A percentile compares a stretch with the other conserved stretches of the same genome.
Conservation (phyloP, 2,888 invertebrate species). For the Caenorhabditis doughertyi region DNA sequence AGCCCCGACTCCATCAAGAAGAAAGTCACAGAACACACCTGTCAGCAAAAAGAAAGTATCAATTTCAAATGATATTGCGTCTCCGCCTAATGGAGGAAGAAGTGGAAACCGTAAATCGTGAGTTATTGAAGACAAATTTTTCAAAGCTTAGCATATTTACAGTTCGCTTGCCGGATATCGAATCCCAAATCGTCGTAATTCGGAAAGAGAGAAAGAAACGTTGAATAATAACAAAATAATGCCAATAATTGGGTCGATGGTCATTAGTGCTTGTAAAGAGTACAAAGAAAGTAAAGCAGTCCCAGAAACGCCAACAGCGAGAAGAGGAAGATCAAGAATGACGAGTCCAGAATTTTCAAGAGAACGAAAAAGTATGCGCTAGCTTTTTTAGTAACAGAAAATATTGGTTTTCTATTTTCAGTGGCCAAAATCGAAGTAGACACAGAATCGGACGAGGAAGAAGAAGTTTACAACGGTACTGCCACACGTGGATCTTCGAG, state of each 20-base stretch:
- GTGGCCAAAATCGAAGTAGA: conserved; percentile 51
- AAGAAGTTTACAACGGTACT: conserved; percentile 2
- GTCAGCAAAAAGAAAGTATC: conserved; percentile 37
- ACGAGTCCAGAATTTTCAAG: conserved; percentile 33
- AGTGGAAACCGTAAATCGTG: conserved; percentile 24
- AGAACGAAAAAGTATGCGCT: conserved; percentile 23
- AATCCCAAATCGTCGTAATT: conserved; percentile 50
- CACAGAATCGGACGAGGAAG: conserved; percentile 33
- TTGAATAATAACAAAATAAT: conserved; percentile 59
- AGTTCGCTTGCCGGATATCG: conserved; percentile 41
- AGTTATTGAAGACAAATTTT: neutral
- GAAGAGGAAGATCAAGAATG: conserved; percentile 27
- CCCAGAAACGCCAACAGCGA: conserved; percentile 31
- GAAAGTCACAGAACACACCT: conserved; percentile 23
- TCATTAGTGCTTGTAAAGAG: conserved; percentile 46
- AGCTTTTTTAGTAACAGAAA: neutral
- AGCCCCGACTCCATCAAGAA: neutral
- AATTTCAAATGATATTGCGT: conserved; percentile 34
- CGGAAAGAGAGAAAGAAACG: conserved; percentile 35
- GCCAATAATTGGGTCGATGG: conserved; percentile 57
- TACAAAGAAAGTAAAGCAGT: conserved; percentile 27
- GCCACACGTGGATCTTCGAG: conserved; percentile 7
- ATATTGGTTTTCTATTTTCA: conserved; percentile 5
- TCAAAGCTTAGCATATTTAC: neutral
- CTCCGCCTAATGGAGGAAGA: conserved; percentile 18